Conservation (phyloP, 2,888 invertebrate genomes). For the Plebejus melissa region DNA sequence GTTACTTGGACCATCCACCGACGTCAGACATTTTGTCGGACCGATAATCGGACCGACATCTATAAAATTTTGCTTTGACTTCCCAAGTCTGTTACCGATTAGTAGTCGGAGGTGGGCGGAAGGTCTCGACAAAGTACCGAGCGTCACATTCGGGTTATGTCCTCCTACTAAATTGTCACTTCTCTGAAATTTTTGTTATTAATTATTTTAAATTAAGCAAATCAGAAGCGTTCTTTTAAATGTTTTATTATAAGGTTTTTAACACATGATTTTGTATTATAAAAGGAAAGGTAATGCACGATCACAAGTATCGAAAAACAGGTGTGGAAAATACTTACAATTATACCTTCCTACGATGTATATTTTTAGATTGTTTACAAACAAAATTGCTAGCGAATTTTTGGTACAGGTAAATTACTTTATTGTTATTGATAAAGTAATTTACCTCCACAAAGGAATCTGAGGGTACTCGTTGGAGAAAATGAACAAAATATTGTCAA, state of each 20-base stretch:
- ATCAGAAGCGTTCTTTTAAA: neutral
- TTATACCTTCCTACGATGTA: neutral
- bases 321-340: neutral
- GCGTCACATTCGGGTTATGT: slow-evolving; percentile 59
- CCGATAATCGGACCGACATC: neutral
- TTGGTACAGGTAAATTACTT: neutral
- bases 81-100: neutral
- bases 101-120: neutral
- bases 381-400: slow-evolving; percentile 19
- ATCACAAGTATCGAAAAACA: neutral
- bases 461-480: neutral
- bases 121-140: slow-evolving; percentile 52
- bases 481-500: neutral
- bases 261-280: neutral
- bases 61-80: neutral
- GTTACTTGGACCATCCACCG: slow-evolving; percentile 49
- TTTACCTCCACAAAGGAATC: neutral
- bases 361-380: neutral
- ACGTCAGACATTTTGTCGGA: neutral
- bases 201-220: slow-evolving; percentile 5
- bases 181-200: slow-evolving; percentile 48
- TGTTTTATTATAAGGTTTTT: neutral
- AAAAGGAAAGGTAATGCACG: neutral
- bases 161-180: slow-evolving; percentile 75
- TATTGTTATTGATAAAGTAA: no score